Base-by-base conservation (phyloP, 2,888 invertebrate genomes). In the Fragum sueziense region DNA sequence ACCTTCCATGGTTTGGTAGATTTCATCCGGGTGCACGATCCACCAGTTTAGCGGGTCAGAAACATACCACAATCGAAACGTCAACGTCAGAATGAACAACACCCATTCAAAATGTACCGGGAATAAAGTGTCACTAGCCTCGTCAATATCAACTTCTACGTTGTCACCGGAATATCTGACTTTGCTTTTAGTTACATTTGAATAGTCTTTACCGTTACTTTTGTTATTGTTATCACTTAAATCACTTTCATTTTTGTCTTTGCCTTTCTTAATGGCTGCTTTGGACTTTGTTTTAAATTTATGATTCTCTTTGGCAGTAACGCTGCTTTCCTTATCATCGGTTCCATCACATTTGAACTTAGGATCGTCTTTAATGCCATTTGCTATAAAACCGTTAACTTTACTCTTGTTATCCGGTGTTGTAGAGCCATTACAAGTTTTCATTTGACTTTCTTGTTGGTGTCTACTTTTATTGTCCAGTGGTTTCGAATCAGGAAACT, bases 1-100 rank as follows among this genome's bases (percentile, higher is more conserved):
- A 91, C 91, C 89, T 88, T 91, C 91, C 1, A 90, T 67, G 0
- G 90, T 88, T 73, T 91, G 91, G 69, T 85, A 91, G 9, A 90
- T 82, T 73, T 91, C 91, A 75, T 91, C 91, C 0, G 91, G 91
- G 70, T 91, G 91, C 7, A 90, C 73, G 25, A 90, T 82, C 91
- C 91, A 91, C 90, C 90, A 90, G 70, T 88, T 90, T 9, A 65
- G 41, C 7, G 83, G 85, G 17, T 89, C 62, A 0, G 73, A 74
- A 7, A 91, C 89, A 70, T 91, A 87, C 14, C 51, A 22, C 33
- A 88, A 61, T 37, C 91, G 77, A 7, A 86, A 25, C 1, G 79
- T 61, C 61, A 90, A 47, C 29, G 88, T 89, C 20, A 87, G 52
- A 2, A 84, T n/a, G 61, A 87, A 85, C 7, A 90, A 71, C 11